Evolutionary conservation across 1,140 invertebrate species (phyloP), one percentile per base, ranked within the genome.

Genomic region (Varroa destructor): DNA sequence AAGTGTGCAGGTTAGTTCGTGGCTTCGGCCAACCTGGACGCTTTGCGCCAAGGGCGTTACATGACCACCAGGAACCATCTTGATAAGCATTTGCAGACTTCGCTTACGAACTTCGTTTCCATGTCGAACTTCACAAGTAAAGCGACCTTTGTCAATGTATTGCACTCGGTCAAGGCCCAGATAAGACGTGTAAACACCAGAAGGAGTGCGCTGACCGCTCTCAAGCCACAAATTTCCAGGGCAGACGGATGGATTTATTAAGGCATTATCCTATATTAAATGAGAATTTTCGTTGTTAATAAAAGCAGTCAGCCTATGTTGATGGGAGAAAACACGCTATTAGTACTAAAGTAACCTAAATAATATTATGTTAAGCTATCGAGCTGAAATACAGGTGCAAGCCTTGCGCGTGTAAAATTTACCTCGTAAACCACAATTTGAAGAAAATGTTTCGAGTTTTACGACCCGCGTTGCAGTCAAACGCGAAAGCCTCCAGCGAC

Each of bases 211-310:
- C 46, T 67, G 40, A 46, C 61, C 46, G 61, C 61, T 40, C 8
- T 67, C 61, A 46, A 67, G 40, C 61, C 61, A 67, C 5, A 67
- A 40, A 40, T 67, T 67, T n/a, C 61, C 61, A 14, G 61, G 61
- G 3, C 61, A 12, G 8, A 43, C 40, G 4, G 46, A 46, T 12
- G 61, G 61, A 37, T 67, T 67, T 12, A 67, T 67, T 37, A 67
- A 46, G 36, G 61, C 12, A 43, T 37, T 37, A 37, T 67, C 61
- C 61, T 67, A 37, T 43, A 36, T 67, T 36, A 8, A 51, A 51
- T 8, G 46, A 51, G 8, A 51, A 51, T 25, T 25, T 25, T 25
- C 25, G 25, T 25, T 25, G 25, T 25, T 25, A 25, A 25, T 25
- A 25, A 25, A 25, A 25, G 25, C 25, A 25, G 25, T 25, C 25